phyloP scores from a whole-genome alignment of 2,797 vertebrate species.

The Psittacula derbiana region DNA sequence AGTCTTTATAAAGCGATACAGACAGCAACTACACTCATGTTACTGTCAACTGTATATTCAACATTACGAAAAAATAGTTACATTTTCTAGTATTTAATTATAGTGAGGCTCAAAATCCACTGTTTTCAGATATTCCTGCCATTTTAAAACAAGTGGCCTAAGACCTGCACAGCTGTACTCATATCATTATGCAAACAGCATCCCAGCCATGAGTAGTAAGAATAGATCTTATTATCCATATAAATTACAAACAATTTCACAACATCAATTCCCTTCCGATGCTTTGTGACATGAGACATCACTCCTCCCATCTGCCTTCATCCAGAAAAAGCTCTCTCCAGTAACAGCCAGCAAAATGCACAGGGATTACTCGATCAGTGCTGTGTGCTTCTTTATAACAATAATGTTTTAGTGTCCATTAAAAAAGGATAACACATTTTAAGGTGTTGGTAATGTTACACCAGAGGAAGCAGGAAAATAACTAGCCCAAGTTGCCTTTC shows the following conservation, averaged over 20 bases:
- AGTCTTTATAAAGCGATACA: neutral
- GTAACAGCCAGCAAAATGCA: neutral
- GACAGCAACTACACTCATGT: neutral
- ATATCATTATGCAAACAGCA: neutral
- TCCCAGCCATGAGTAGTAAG: neutral
- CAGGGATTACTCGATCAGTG: neutral
- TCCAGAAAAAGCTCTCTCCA: neutral
- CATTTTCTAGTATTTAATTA: neutral
- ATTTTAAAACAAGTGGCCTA: neutral
- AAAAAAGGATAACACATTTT: neutral
- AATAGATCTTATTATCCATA: neutral
- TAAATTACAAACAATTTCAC: neutral
- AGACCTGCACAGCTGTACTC: neutral
- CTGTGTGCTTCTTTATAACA: accelerated
- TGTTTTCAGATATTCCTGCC: neutral
- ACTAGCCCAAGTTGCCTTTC: neutral
- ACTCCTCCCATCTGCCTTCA: neutral
- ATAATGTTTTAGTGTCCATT: accelerated
- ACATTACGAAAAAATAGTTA: neutral
- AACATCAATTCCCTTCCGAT: neutral
- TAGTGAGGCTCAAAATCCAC: neutral
- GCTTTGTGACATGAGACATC: accelerated
- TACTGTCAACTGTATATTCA: neutral
- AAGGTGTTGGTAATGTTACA: neutral
- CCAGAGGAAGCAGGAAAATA: neutral